These are phyloP conservation scores for Paguma larvata DNA, from an alignment of 2,797 vertebrate genomes.

Conservation along the genomic window DNA sequence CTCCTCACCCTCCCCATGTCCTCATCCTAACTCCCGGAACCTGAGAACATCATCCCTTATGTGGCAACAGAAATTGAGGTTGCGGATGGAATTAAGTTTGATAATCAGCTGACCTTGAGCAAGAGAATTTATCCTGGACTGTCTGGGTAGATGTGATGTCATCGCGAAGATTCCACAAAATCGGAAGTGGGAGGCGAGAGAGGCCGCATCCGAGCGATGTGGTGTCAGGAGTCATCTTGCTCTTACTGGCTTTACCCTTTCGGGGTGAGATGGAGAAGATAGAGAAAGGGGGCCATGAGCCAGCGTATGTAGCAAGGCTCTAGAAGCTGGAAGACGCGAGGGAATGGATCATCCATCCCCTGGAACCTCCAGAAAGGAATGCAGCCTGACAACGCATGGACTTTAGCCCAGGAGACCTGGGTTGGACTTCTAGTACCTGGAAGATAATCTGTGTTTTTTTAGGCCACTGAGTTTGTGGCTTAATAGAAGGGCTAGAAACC, in stretches of 20 bases:
- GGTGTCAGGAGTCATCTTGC: not conserved
- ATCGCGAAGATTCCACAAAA: not conserved
- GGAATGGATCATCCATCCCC: not conserved
- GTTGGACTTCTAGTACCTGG: not conserved
- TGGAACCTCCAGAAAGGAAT: not conserved
- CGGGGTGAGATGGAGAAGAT: not conserved
- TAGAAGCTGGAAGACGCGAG: slow-evolving; percentile 12
- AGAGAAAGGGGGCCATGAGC: not conserved
- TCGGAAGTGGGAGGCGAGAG: not conserved
- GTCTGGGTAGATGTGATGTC: not conserved
- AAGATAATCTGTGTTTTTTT: slow-evolving; percentile 9
- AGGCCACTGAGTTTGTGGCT: slow-evolving; percentile 21
- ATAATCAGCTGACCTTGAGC: not conserved
- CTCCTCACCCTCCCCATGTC: not conserved
- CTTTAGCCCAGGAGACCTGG: not conserved
- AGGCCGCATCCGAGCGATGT: not conserved
- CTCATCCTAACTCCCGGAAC: not conserved
- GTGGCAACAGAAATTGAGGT: not conserved
- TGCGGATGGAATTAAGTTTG: slow-evolving; percentile 8
- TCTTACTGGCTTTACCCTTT: not conserved
- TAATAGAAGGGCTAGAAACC: slow-evolving; percentile 25
- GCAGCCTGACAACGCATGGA: not conserved
- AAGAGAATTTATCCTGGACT: not conserved
- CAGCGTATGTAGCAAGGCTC: not conserved
- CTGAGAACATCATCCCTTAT: not conserved